A percentile compares a stretch with the other conserved stretches of the same genome.
phyloP scores from a whole-genome alignment of 1,140 invertebrate genomes.

The Helicoverpa armigera region DNA sequence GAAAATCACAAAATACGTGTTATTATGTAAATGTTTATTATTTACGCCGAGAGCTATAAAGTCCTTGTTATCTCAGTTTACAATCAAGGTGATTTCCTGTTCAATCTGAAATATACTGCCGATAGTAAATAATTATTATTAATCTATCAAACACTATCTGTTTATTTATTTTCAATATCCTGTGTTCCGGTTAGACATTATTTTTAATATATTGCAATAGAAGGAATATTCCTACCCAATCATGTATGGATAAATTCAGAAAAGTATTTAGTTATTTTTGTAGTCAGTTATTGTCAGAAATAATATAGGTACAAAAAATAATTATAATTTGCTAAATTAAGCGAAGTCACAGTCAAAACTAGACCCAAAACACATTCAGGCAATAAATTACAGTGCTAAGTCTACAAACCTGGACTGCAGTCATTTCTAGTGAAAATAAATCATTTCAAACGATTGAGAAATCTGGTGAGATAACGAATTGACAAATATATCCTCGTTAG shows the following conservation, averaged over 20 bases:
- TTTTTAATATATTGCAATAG: too few species aligned
- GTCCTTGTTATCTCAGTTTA: constrained; percentile 28
- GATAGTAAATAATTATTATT: constrained; percentile 20
- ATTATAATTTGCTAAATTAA: too few species aligned
- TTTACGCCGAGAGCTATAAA: constrained; percentile 5
- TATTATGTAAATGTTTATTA: not conserved
- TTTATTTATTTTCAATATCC: not conserved
- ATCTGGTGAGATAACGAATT: constrained; percentile 40
- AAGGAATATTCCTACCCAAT: too few species aligned
- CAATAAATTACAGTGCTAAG: constrained; percentile 26
- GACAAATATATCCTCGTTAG: constrained; percentile 46
- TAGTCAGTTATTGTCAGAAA: too few species aligned
- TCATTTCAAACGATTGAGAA: constrained; percentile 43
- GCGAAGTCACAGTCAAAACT: not conserved
- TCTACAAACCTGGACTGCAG: not conserved
- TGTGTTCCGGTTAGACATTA: not conserved
- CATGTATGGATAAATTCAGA: too few species aligned
- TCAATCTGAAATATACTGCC: constrained; percentile 12
- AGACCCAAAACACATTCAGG: not conserved
- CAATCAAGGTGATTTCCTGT: constrained; percentile 21
- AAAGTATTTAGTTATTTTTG: too few species aligned
- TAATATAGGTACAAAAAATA: too few species aligned
- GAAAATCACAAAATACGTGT: constrained; percentile 15
- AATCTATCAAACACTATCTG: constrained; percentile 18
- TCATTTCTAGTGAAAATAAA: constrained; percentile 44